Conservation (phyloP, 1,140 invertebrate genomes). For the Drosophila subpulchrella region DNA sequence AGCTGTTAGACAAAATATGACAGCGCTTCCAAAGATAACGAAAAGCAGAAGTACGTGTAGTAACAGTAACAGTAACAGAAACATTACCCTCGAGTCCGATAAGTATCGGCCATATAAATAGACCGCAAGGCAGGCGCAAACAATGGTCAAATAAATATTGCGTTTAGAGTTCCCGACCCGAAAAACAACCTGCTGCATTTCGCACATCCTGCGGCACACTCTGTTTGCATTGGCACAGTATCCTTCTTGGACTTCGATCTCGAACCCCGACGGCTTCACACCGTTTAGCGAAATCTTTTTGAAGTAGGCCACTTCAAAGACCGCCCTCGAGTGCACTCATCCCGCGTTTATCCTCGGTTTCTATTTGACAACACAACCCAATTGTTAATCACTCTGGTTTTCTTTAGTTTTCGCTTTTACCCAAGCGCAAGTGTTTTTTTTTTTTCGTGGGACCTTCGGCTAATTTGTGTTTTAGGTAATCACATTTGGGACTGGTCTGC, state of each 20-base stretch:
- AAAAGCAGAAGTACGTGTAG: constrained; percentile 13
- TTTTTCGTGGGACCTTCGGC: background rate
- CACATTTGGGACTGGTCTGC: constrained; percentile 38
- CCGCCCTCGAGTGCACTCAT: constrained; percentile 31
- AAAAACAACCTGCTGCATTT: constrained; percentile 61
- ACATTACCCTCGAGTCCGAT: constrained; percentile 32
- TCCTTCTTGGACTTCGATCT: constrained; percentile 19
- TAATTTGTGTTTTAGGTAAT: constrained; percentile 65
- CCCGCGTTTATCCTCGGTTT: background rate
- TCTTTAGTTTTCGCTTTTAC: constrained; percentile 46
- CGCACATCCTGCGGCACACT: constrained; percentile 71
- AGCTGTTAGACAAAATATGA: constrained; percentile 81
- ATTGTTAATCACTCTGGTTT: constrained; percentile 15
- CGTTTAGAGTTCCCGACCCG: constrained; percentile 16
- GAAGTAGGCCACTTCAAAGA: constrained; percentile 48
- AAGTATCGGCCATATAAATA: constrained; percentile 70
- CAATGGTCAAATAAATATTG: constrained; percentile 35
- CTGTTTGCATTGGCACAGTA: constrained; percentile 58
- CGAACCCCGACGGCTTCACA: constrained; percentile 49
- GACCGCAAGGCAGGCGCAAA: constrained; percentile 38
- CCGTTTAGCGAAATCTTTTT: constrained; percentile 54
- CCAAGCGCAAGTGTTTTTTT: constrained; percentile 52
- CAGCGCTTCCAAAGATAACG: constrained; percentile 64
- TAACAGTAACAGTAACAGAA: constrained; percentile 25
- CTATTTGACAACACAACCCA: constrained; percentile 26